Base-by-base conservation (phyloP, 2,888 invertebrate genomes). In the Machimus atricapillus region DNA sequence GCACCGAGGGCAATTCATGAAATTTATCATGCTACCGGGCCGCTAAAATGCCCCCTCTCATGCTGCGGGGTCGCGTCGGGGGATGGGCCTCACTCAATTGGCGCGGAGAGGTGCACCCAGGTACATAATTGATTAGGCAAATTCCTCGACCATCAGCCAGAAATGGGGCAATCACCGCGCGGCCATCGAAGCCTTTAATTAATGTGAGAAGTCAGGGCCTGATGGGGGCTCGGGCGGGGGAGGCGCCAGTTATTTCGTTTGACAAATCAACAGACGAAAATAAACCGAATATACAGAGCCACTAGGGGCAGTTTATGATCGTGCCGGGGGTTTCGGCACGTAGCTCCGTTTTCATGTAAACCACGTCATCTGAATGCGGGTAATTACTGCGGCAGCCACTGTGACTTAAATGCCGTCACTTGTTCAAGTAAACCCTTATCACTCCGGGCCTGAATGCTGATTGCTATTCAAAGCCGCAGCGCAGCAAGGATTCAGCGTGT, bases 281-380 rank as follows among this genome's bases (percentile, higher is more conserved):
- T 58, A 37, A 58, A 14, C 37, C 66, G 66, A 19, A n/a, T n/a
- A n/a, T n/a, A n/a, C 37, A 40, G 37, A 14, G 14, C 37, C 23
- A 37, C 82, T 31, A 16, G 19, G 58, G 56, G 78, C 37, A 19
- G 43, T 46, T 78, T 78, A 14, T 46, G 43, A 43, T 14, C 19
- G 27, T 46, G 31, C 0, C 46, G 19, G 56, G 19, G n/a, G 9
- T 23, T 58, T 58, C 82, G 34, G 43, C 52, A 56, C 31, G 43
- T 14, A 37, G 56, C 43, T n/a, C 40, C 23, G 4, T 85, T 83
- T 74, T 16, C 46, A 74, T 85, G 74, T 85, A 23, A 74, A 56
- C 85, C 46, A 85, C 43, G 85, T 23, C 85, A 83, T 74, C 23
- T 74, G 85, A 85, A 85, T 85, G 85, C 85, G 85, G 85, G 85